Evolutionary conservation across 2,797 vertebrate genomes (phyloP).

Genomic region (Eutrigla gurnardus): DNA sequence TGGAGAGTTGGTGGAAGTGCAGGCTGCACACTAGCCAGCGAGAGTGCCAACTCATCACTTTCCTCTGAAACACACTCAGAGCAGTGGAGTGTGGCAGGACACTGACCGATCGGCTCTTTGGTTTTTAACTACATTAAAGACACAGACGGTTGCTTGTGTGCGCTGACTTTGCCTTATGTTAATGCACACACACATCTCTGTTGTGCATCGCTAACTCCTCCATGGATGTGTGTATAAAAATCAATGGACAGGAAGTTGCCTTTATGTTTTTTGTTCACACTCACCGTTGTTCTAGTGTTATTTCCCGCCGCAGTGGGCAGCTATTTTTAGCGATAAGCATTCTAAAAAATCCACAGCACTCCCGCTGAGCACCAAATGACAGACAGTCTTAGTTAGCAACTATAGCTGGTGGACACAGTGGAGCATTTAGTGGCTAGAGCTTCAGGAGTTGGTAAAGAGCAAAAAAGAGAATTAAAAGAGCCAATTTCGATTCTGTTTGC

Average conservation of each 20-base stretch:
- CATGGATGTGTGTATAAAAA: conserved; percentile 11
- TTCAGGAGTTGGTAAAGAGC: background rate
- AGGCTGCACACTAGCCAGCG: conserved; percentile 41
- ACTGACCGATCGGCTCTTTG: conserved; percentile 44
- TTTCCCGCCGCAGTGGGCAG: background rate
- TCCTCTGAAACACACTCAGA: conserved; percentile 37
- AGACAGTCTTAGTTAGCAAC: background rate
- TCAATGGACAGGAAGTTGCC: conserved; percentile 10
- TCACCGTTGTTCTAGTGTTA: background rate
- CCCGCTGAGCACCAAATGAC: background rate
- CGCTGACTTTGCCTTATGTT: conserved; percentile 19
- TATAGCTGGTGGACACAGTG: background rate
- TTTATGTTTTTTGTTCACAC: background rate
- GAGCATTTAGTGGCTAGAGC: background rate
- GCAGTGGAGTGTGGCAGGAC: conserved; percentile 32
- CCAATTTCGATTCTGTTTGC: background rate
- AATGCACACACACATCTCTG: background rate
- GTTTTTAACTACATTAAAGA: conserved; percentile 51
- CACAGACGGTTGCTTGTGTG: conserved; percentile 21
- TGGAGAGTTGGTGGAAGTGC: conserved; percentile 19
- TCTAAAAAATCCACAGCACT: background rate
- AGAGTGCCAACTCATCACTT: conserved; percentile 61
- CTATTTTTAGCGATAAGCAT: background rate
- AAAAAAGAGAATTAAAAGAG: background rate
- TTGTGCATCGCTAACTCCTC: conserved; percentile 10